Evolutionary conservation across 1,140 invertebrate species (phyloP).

Genomic region (Trissolcus basalis): DNA sequence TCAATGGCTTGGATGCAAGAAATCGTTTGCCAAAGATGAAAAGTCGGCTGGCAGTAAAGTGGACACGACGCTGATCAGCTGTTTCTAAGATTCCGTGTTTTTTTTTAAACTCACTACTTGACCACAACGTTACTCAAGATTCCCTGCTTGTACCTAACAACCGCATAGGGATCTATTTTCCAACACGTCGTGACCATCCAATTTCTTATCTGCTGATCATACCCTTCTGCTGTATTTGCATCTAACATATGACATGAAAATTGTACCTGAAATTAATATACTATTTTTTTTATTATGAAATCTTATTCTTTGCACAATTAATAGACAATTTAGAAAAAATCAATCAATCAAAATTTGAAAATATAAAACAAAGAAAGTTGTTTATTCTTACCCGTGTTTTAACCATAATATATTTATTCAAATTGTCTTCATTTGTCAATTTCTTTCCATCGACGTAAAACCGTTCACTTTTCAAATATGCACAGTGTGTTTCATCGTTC

Average conservation of each 20-base stretch:
- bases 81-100: slow-evolving; percentile 56
- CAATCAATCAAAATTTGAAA: no score
- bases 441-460: slow-evolving; percentile 13
- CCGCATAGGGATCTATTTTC: slow-evolving; percentile 1
- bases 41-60: slow-evolving; percentile 62
- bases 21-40: slow-evolving; percentile 60
- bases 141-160: slow-evolving; percentile 14
- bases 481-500: background rate
- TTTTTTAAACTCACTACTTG: slow-evolving; percentile 32
- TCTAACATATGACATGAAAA: slow-evolving; percentile 60
- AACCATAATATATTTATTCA: slow-evolving; percentile 4
- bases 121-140: slow-evolving; percentile 42
- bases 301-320: no score
- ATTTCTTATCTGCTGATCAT: background rate
- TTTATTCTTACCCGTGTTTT: slow-evolving; percentile 3
- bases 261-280: slow-evolving; percentile 40
- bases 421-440: background rate
- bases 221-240: slow-evolving; percentile 15
- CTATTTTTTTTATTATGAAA: background rate
- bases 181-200: slow-evolving; percentile 56
- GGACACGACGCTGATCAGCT: slow-evolving; percentile 34
- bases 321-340: no score
- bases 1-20: slow-evolving; percentile 46
- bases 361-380: no score
- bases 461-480: background rate